These are phyloP conservation scores for Euphysa ruthae DNA, from an alignment of 30 jellyfish, hydroid and myxozoan species.

Conservation along the genomic window DNA sequence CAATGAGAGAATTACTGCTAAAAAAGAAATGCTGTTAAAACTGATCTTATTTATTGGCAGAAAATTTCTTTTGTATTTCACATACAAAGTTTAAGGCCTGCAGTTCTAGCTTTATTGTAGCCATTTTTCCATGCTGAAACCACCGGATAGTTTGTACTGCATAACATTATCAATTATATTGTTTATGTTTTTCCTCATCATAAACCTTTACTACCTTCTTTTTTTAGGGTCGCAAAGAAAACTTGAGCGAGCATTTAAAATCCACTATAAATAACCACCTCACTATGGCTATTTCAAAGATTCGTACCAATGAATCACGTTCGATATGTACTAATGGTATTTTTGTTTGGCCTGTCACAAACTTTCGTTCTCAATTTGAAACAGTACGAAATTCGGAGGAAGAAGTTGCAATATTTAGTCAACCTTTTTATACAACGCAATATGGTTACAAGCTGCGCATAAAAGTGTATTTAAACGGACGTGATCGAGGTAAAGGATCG, in stretches of 20 bases:
- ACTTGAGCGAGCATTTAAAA: slow-evolving; percentile 52
- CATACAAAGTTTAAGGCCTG: too few relatives aligned
- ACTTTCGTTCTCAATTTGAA: slow-evolving; percentile 72
- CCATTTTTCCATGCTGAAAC: too few relatives aligned
- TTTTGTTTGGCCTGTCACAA: slow-evolving; percentile 69
- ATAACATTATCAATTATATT: too few relatives aligned
- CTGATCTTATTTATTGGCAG: too few relatives aligned
- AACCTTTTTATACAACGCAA: slow-evolving; percentile 89
- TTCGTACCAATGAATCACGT: slow-evolving; percentile 80
- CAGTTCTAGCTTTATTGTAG: too few relatives aligned
- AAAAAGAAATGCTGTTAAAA: too few relatives aligned
- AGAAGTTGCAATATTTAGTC: slow-evolving; percentile 79
- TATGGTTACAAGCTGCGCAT: slow-evolving; percentile 74
- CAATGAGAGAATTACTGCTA: too few relatives aligned
- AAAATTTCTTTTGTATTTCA: too few relatives aligned
- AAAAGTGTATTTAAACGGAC: slow-evolving; percentile 78
- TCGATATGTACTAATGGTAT: slow-evolving; percentile 76
- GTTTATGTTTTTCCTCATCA: too few relatives aligned
- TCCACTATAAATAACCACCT: slow-evolving; percentile 59
- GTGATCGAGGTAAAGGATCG: slow-evolving; percentile 95
- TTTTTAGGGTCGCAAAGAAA: slow-evolving; percentile 73
- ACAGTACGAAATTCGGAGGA: slow-evolving; percentile 73
- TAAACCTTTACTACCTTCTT: too few relatives aligned
- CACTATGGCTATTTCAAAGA: slow-evolving; percentile 79
- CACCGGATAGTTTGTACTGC: too few relatives aligned